These are phyloP conservation scores for Procapra przewalskii DNA, from an alignment of 2,113 vertebrate species.

Conservation along the genomic window DNA sequence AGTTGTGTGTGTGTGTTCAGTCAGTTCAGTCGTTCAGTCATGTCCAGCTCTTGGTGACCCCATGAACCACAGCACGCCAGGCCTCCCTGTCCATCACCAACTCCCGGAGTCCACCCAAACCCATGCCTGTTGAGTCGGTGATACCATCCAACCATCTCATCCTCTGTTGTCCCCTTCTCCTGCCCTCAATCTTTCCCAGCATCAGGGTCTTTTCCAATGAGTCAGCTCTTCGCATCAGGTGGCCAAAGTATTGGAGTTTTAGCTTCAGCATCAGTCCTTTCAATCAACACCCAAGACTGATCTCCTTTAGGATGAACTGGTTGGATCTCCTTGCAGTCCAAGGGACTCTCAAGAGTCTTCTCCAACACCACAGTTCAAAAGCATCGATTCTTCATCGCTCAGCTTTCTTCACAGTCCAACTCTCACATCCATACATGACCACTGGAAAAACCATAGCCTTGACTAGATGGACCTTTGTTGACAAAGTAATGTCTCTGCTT, in stretches of 20 bases:
- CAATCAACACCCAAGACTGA: background rate
- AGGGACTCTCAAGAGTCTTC: background rate
- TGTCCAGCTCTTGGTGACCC: background rate
- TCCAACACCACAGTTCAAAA: background rate
- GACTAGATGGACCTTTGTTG: background rate
- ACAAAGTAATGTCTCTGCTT: background rate
- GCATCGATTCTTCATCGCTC: fast-evolving
- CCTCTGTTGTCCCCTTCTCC: background rate
- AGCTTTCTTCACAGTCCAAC: background rate
- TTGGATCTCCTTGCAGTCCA: background rate
- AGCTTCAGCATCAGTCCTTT: background rate
- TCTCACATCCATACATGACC: background rate
- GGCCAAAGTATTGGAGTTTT: background rate
- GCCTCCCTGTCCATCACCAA: background rate
- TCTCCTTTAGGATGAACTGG: background rate
- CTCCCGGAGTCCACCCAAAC: background rate
- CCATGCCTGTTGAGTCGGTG: background rate
- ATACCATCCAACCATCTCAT: background rate
- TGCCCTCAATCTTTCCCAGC: background rate
- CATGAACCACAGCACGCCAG: background rate
- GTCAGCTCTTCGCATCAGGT: background rate
- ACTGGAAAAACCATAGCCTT: background rate
- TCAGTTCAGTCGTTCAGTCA: background rate
- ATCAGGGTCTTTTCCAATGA: background rate
- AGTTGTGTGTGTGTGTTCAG: background rate